These are phyloP conservation scores for Erpobdella octoculata DNA, from an alignment of 2,888 invertebrate genomes.

Conservation along the genomic window DNA sequence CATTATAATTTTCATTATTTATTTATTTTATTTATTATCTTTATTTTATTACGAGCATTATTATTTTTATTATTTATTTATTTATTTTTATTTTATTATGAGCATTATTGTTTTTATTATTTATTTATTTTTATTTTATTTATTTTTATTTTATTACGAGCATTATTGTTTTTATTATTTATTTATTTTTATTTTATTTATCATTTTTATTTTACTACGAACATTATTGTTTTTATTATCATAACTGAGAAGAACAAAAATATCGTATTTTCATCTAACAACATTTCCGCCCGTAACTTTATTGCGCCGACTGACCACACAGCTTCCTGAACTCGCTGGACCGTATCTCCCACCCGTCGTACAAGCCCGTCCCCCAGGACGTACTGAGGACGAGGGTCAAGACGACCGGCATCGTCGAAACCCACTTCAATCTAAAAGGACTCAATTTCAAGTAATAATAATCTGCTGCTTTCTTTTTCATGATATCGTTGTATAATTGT, in stretches of 20 bases:
- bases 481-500: too few relatives aligned
- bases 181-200: not conserved
- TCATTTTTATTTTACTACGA: not conserved
- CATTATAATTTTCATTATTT: too few relatives aligned
- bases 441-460: constrained; percentile 81
- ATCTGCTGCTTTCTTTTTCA: too few relatives aligned
- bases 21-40: too few relatives aligned
- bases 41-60: too few relatives aligned
- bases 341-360: constrained; percentile 71
- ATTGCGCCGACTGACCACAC: constrained; percentile 27
- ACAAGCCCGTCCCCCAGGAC: constrained; percentile 81
- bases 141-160: too few relatives aligned
- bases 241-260: not conserved
- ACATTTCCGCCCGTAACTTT: not conserved
- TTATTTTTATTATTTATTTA: too few relatives aligned
- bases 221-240: not conserved
- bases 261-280: not conserved
- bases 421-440: constrained; percentile 79
- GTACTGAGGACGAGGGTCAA: constrained; percentile 78
- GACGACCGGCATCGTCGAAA: constrained; percentile 85
- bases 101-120: too few relatives aligned
- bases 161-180: too few relatives aligned
- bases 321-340: constrained; percentile 75
- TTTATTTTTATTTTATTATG: too few relatives aligned
- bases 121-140: too few relatives aligned